Base-by-base conservation (phyloP, 2,888 invertebrate genomes). In the Aphidoletes aphidimyza region DNA sequence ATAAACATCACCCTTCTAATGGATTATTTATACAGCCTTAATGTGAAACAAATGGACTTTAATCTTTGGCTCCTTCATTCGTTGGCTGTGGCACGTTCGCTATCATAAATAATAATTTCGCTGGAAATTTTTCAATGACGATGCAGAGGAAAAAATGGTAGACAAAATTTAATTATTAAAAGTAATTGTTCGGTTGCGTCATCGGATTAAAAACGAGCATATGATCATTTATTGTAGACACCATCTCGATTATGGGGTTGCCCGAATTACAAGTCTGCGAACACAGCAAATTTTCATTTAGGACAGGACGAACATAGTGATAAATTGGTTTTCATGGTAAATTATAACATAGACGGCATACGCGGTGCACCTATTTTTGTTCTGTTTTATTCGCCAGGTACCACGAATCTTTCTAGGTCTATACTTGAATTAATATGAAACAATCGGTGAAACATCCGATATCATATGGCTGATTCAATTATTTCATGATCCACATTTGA, bases 271-370 rank as follows among this genome's bases (percentile, higher is more conserved):
- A 83, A 83, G 8, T 22, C 30, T 42, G 83, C 83, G 42, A 83
- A 42, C 42, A 42, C 19, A 6, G 81, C 42, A n/a, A 42, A 9
- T 78, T 5, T 78, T 78, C 19, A 36, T 37, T 22, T 6, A 83
- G 1, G 26, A 26, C 26, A 30, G 19, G 42, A 2, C 26, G 42
- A 83, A 19, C 0, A 37, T 81, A 22, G 45, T 83, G 83, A 83
- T 83, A 83, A 83, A 83, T 83, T 83, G 83, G 45, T 83, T 83
- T 83, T 42, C 83, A 83, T 83, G 83, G 83, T 83, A 26, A 83
- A 83, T 83, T 83, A 83, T 81, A 81, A n/a, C 22, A 45, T 26
- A 39, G 81, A 81, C 30, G 11, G 37, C 81, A 37, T 81, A 37
- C 81, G 81, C 37, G n/a, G n/a, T n/a, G 81, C 54, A 54, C 22